Percentiles rank a stretch among this genome's conserved stretches.
phyloP scores from a whole-genome alignment of 2,113 vertebrate species.

The Sardina pilchardus region DNA sequence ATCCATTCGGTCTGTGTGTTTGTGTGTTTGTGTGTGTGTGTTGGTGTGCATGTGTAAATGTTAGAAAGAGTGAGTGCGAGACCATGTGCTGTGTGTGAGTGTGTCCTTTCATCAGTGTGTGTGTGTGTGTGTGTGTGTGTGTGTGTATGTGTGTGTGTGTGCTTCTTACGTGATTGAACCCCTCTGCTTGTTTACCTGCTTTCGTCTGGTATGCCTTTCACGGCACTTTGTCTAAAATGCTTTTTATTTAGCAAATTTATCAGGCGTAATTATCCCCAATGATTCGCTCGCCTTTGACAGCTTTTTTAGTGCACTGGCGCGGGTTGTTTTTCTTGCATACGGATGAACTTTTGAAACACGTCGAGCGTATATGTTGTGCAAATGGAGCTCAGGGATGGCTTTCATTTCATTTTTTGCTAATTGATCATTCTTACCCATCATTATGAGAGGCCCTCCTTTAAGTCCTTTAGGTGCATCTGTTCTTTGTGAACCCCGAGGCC shows the following conservation, averaged over 20 bases:
- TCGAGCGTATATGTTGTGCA: conserved; percentile 10
- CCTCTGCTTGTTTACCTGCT: conserved; percentile 35
- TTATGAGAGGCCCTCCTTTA: background rate
- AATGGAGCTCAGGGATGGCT: conserved; percentile 19
- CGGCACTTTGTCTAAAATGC: conserved; percentile 29
- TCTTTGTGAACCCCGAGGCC: background rate
- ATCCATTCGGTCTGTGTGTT: conserved; percentile 37
- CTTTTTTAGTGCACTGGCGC: background rate
- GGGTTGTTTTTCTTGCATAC: background rate
- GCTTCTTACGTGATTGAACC: conserved; percentile 3
- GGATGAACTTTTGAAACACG: background rate
- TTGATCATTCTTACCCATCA: background rate
- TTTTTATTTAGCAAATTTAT: conserved; percentile 32
- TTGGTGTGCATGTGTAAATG: background rate
- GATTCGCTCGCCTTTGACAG: conserved; percentile 23
- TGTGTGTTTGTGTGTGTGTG: conserved; percentile 23
- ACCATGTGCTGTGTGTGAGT: background rate
- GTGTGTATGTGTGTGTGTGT: conserved; percentile 24
- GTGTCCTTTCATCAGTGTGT: background rate
- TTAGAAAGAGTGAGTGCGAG: background rate
- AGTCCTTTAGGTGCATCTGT: background rate
- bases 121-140: conserved; percentile 36
- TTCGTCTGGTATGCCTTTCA: conserved; percentile 31
- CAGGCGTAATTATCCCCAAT: conserved; percentile 36
- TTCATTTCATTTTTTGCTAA: conserved; percentile 16